Evolutionary conservation across 2,888 invertebrate genomes (phyloP).

Genomic region (Dryococelus australis): DNA sequence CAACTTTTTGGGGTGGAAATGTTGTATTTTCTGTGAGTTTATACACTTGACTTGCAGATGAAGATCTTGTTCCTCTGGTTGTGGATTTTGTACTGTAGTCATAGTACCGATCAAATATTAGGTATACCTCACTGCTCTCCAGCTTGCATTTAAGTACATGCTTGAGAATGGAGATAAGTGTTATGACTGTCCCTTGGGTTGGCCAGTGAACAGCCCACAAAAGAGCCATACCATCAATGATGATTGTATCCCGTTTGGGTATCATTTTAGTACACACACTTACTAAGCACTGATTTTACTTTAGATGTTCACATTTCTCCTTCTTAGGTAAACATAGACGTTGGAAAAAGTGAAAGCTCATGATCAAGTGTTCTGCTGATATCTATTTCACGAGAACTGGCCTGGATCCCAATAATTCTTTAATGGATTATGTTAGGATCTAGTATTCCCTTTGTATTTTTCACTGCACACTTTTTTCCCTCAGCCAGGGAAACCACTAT

Average conservation of each 20-base stretch:
- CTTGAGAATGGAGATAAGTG: background rate
- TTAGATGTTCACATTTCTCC: background rate
- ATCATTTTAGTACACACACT: background rate
- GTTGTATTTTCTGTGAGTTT: background rate
- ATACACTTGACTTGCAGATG: slow-evolving; percentile 6
- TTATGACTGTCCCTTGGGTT: background rate
- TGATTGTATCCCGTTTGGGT: background rate
- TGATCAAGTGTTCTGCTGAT: background rate
- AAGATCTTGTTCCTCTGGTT: slow-evolving; percentile 13
- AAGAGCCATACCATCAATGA: background rate
- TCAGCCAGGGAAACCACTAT: background rate
- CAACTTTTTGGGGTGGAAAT: background rate
- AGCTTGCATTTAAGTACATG: background rate
- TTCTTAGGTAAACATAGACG: background rate
- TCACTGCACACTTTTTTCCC: background rate
- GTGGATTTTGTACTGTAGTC: slow-evolving; percentile 19
- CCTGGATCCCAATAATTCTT: slow-evolving; percentile 12
- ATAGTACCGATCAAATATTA: background rate
- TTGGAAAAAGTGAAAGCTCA: background rate
- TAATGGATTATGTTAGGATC: background rate
- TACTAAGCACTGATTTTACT: background rate
- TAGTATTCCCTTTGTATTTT: background rate
- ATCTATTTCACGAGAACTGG: background rate
- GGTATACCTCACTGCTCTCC: background rate
- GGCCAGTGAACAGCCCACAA: background rate